These are phyloP conservation scores for Lucinisca nassula DNA, from an alignment of 2,888 invertebrate genomes.

Conservation along the genomic window DNA sequence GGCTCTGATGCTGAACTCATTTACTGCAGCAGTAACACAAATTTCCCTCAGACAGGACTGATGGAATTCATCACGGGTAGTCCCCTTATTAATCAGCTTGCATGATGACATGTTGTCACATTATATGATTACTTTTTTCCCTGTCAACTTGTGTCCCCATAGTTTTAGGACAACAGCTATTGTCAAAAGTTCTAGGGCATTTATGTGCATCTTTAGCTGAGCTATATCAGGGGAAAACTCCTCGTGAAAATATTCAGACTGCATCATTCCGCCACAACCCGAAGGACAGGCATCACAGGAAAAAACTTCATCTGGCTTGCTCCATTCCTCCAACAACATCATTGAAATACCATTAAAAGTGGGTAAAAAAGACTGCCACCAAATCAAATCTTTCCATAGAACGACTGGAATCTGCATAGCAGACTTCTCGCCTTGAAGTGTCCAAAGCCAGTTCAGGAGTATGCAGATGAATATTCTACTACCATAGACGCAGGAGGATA, in stretches of 20 bases:
- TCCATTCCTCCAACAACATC: conserved; percentile 8
- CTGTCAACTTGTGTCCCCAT: too few relatives aligned
- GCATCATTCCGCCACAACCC: neutral
- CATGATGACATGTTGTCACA: conserved; percentile 1
- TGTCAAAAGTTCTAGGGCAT: neutral
- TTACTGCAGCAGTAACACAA: too few relatives aligned
- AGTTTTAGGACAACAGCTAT: neutral
- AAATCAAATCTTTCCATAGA: neutral
- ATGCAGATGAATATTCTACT: neutral
- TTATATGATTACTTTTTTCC: neutral
- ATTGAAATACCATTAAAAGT: neutral
- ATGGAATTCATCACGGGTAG: too few relatives aligned
- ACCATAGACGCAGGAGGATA: neutral
- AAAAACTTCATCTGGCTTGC: neutral
- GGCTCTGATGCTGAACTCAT: too few relatives aligned
- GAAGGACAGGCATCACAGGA: neutral
- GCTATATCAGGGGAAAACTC: neutral
- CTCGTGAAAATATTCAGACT: neutral
- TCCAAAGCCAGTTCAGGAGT: neutral
- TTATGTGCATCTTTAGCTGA: neutral
- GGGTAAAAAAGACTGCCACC: neutral
- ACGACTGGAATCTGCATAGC: neutral
- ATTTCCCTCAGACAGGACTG: too few relatives aligned
- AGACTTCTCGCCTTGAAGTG: neutral
- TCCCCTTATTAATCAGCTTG: too few relatives aligned